Evolutionary conservation across 1,140 invertebrate genomes (phyloP).

Genomic region (Agrilus planipennis): DNA sequence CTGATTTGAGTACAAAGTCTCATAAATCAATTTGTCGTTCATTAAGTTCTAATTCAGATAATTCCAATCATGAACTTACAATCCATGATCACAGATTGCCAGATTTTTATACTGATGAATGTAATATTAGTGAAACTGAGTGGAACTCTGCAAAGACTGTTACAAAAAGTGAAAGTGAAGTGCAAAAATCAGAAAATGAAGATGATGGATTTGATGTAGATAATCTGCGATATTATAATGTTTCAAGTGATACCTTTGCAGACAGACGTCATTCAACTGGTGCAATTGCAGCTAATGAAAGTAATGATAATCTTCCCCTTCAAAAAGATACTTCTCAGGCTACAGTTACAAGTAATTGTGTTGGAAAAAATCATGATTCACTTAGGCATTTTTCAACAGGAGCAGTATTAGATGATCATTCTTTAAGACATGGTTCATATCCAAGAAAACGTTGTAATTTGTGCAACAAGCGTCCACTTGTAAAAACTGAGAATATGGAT

Average conservation of each 20-base stretch:
- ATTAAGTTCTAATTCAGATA: constrained; percentile 40
- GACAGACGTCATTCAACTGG: constrained; percentile 43
- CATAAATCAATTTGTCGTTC: constrained; percentile 36
- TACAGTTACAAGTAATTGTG: constrained; percentile 20
- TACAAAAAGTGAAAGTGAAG: constrained; percentile 16
- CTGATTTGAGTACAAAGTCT: constrained; percentile 7
- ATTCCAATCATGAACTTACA: constrained; percentile 40
- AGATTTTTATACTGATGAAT: constrained; percentile 42
- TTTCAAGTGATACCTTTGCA: constrained; percentile 29
- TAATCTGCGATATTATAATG: constrained; percentile 39
- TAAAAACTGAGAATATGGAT: constrained; percentile 47
- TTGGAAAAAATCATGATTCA: constrained; percentile 17
- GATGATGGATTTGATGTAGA: constrained; percentile 35
- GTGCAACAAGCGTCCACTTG: constrained; percentile 27
- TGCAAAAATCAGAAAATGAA: constrained; percentile 26
- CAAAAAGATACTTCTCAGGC: constrained; percentile 21
- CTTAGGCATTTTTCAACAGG: constrained; percentile 8
- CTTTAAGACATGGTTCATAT: constrained; percentile 29
- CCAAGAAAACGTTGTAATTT: constrained; percentile 31
- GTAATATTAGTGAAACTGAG: constrained; percentile 23
- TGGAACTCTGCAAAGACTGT: constrained; percentile 30
- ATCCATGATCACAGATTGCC: constrained; percentile 42
- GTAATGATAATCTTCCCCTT: constrained; percentile 23
- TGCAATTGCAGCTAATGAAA: constrained; percentile 32
- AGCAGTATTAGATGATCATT: constrained; percentile 26